Percentiles rank a stretch among this genome's conserved stretches.
phyloP scores from a whole-genome alignment of 2,113 vertebrate genomes.

The Carassius gibelio region DNA sequence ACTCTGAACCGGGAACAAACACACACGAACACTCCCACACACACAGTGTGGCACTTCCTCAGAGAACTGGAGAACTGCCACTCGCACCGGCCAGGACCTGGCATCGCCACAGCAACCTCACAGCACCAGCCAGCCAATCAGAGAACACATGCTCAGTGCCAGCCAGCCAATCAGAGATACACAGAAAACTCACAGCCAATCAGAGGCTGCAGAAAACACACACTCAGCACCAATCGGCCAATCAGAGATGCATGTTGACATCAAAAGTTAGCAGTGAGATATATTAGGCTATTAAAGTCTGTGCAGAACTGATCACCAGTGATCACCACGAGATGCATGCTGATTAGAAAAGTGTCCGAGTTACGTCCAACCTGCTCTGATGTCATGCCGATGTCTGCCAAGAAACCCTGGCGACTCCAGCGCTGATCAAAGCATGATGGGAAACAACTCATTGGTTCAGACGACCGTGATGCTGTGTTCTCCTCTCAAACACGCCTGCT shows the following conservation, averaged over 20 bases:
- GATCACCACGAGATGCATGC: too few relatives aligned
- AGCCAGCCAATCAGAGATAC: neutral
- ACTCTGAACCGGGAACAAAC: neutral
- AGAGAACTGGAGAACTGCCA: constrained; percentile 15
- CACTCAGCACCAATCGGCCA: too few relatives aligned
- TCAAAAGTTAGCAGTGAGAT: neutral
- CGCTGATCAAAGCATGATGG: too few relatives aligned
- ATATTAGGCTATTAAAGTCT: too few relatives aligned
- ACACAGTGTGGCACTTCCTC: constrained; percentile 8
- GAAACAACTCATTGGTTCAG: too few relatives aligned
- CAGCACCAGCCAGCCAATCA: neutral
- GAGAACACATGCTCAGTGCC: neutral
- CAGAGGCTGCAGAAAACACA: neutral
- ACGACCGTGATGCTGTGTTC: too few relatives aligned
- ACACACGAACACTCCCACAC: constrained; percentile 22
- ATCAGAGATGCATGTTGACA: neutral
- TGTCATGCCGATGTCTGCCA: too few relatives aligned
- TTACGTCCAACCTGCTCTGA: too few relatives aligned
- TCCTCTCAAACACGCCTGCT: too few relatives aligned
- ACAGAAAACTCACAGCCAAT: neutral
- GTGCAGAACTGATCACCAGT: too few relatives aligned
- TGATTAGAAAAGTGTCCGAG: too few relatives aligned
- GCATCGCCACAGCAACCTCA: constrained; percentile 26
- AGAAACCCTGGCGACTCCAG: too few relatives aligned
- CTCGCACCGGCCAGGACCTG: constrained; percentile 7